phyloP scores from a whole-genome alignment of 1,140 invertebrate species.

The Trigoniulus corallinus region DNA sequence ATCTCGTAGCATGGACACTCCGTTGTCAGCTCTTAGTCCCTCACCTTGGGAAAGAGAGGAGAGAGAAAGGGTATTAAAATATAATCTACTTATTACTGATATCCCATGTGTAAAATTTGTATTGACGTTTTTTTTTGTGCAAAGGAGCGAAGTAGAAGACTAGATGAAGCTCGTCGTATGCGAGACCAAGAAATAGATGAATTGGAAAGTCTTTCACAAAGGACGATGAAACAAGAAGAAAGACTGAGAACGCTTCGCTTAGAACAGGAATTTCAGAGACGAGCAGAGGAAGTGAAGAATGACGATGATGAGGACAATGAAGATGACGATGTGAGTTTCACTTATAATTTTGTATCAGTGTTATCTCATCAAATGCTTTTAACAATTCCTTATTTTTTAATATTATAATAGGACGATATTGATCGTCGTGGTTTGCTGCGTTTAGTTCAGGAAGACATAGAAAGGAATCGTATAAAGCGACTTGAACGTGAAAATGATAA shows the following conservation, averaged over 20 bases:
- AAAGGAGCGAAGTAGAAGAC: slow-evolving; percentile 45
- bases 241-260: slow-evolving; percentile 63
- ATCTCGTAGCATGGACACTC: too few species aligned
- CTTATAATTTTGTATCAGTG: background rate
- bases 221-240: slow-evolving; percentile 65
- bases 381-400: slow-evolving; percentile 7
- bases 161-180: slow-evolving; percentile 49
- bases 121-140: slow-evolving; percentile 12
- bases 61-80: slow-evolving; percentile 46
- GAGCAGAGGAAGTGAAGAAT: slow-evolving; percentile 56
- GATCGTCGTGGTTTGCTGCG: slow-evolving; percentile 18
- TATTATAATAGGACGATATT: slow-evolving; percentile 4
- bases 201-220: slow-evolving; percentile 43
- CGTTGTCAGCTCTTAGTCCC: slow-evolving; percentile 27
- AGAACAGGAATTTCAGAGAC: slow-evolving; percentile 71
- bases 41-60: slow-evolving; percentile 82
- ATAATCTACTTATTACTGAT: background rate
- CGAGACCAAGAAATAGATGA: slow-evolving; percentile 70
- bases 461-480: slow-evolving; percentile 19
- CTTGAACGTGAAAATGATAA: slow-evolving; percentile 16
- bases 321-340: slow-evolving; percentile 26
- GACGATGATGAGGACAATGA: slow-evolving; percentile 60
- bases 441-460: slow-evolving; percentile 25
- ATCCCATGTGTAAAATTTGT: slow-evolving; percentile 1
- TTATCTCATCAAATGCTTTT: background rate